Base-by-base conservation (phyloP, 2,888 invertebrate species). In the Chesias legatella region DNA sequence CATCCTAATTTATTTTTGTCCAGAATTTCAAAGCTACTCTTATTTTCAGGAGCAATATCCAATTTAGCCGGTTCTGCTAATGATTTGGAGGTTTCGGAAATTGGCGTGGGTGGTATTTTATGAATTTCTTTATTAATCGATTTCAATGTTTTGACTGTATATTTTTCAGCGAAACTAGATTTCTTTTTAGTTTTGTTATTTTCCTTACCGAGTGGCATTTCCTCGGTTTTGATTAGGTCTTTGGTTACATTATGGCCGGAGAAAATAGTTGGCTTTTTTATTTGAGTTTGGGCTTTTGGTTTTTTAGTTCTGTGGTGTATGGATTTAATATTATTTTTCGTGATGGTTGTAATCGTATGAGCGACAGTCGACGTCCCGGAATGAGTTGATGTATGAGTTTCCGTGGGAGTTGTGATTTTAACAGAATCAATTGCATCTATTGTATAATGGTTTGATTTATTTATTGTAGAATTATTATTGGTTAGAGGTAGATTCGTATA, bases 1-100 rank as follows among this genome's bases (percentile, higher is more conserved):
- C 91, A 92, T 23, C 40, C 45, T 28, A 91, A 68, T 43, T 88
- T 88, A 48, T 91, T 90, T 60, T 90, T 90, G 56, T 91, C 90
- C 36, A 91, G 64, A 40, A 91, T 84, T 49, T 91, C 86, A 51
- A 89, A 90, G 32, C 88, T 86, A 55, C 88, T 89, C 57, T 85
- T 90, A 54, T 79, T 84, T 69, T 86, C 85, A 7, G 86, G 86
- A 8, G 83, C 78, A 42, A 85, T 79, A 50, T 88, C 79, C 21
- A 69, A 50, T 62, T 82, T 84, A 0, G 63, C 38, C 8, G 63
- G 50, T 27, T 67, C 77, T 29, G 61, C 59, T 33, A 86, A 43
- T n/a, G 70, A 62, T 67, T 82, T 79, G 7, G 85, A 81, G n/a
- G 88, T 88, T 62, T 89, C 88, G 7, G 88, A 88, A 53, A 89